These are phyloP conservation scores for Muschampia plurimacula DNA, from an alignment of 2,888 invertebrate species.

Conservation along the genomic window DNA sequence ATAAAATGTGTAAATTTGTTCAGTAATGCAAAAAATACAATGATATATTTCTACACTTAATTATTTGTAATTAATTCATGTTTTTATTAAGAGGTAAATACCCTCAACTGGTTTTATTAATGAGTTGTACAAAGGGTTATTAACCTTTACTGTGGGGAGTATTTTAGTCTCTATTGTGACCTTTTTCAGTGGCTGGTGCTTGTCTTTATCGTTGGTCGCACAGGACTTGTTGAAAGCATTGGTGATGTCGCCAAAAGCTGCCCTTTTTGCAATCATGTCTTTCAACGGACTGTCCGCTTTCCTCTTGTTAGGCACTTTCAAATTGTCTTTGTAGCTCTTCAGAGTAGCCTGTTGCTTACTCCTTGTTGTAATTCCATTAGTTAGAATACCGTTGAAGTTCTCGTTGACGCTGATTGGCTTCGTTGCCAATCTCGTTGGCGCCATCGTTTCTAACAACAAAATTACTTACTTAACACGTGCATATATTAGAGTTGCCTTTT, in stretches of 20 bases:
- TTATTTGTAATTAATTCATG: background rate
- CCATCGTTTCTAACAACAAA: constrained; percentile 82
- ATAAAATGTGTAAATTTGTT: background rate
- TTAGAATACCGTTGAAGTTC: constrained; percentile 74
- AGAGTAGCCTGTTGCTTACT: constrained; percentile 85
- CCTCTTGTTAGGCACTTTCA: constrained; percentile 88
- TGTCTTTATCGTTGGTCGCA: constrained; percentile 70
- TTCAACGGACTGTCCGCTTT: constrained; percentile 93
- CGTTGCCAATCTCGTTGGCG: constrained; percentile 86
- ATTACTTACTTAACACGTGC: constrained; percentile 62
- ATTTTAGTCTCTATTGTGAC: constrained; percentile 81
- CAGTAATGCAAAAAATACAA: background rate
- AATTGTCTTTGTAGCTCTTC: constrained; percentile 70
- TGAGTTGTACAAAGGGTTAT: constrained; percentile 33
- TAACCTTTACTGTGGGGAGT: constrained; percentile 79
- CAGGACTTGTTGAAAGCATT: constrained; percentile 87
- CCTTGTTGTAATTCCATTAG: constrained; percentile 86
- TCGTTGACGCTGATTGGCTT: constrained; percentile 79
- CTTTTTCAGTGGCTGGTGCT: constrained; percentile 74
- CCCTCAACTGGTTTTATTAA: constrained; percentile 51
- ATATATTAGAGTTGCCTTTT: background rate
- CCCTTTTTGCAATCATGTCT: constrained; percentile 88
- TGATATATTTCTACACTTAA: background rate
- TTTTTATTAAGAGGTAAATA: constrained; percentile 44
- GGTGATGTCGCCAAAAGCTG: constrained; percentile 94